Evolutionary conservation across 2,113 vertebrate species (phyloP), one percentile per base, ranked within the genome.

Genomic region (Brachypteracias leptosomus): DNA sequence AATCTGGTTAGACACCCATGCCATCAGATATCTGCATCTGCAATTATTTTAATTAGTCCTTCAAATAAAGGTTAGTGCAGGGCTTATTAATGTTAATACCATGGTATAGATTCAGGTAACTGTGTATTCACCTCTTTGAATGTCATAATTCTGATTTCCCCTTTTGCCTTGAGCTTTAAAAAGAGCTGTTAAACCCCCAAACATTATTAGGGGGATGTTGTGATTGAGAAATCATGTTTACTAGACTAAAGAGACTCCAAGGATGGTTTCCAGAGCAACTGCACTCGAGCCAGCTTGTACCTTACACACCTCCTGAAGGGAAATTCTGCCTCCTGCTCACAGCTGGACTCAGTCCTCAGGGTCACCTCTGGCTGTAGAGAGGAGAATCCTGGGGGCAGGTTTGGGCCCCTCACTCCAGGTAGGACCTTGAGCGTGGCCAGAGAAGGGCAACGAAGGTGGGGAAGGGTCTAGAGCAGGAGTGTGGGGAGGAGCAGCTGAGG

Each of bases 171-270:
- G 25, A 24, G 4, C 52, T 90, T 86, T 77, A 44, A 85, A 79
- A 88, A 44, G 5, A 17, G 44, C 17, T 84, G 89, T 75, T 44
- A 75, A 95, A 88, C 4, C 67, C 36, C 0, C 0, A 75, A 90
- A 81, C 22, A 78, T 49, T 82, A 83, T 83, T 92, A 90, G 13
- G n/a, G 9, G 54, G 92, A 94, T 63, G 40, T 86, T 96, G 72
- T 86, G 83, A 93, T 49, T 84, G 90, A 93, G 88, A 91, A 89
- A 93, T 95, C 86, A 57, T 76, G 46, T n/a, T 57, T 80, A 57
- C 55, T 47, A 17, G 36, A 76, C 59, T 59, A 75, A 86, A 90
- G 85, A 92, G 49, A 78, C 82, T 89, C 76, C 61, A 65, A 93
- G 68, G 88, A 86, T 0, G 3, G 96, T 96, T 97, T 97, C 95